A percentile compares a stretch with the other conserved stretches of the same genome.
phyloP scores from a whole-genome alignment of 1,140 invertebrate genomes.

The Pinna nobilis region DNA sequence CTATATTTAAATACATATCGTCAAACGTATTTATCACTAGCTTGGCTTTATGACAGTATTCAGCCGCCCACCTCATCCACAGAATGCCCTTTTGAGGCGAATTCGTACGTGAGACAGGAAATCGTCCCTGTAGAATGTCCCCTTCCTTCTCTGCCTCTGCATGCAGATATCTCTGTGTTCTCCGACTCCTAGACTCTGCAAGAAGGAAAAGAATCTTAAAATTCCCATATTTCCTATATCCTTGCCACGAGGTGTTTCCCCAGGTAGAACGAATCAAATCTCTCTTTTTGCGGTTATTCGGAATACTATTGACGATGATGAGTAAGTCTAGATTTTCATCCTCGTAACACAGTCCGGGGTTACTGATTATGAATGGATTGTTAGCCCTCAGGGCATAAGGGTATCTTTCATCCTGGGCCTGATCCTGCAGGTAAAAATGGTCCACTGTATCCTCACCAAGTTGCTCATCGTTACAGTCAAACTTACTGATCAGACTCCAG shows the following conservation, averaged over 20 bases:
- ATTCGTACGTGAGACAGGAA: background rate
- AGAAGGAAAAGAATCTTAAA: slow-evolving; percentile 7
- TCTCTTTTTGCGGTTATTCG: background rate
- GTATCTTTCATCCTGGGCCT: background rate
- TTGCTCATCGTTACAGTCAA: too few species aligned
- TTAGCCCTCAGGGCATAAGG: slow-evolving; percentile 2
- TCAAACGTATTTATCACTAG: background rate
- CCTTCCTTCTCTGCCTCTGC: background rate
- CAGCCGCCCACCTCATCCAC: slow-evolving; percentile 2
- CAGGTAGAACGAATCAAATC: background rate
- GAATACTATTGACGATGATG: background rate
- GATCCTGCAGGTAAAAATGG: slow-evolving; percentile 13
- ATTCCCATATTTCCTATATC: background rate
- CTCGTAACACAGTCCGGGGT: slow-evolving; percentile 13
- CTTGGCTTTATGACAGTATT: slow-evolving; percentile 15
- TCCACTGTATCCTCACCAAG: too few species aligned
- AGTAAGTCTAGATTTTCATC: slow-evolving; percentile 7
- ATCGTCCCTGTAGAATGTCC: slow-evolving; percentile 8
- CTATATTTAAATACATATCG: background rate
- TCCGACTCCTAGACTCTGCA: background rate
- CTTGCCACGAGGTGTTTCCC: background rate
- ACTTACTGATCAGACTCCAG: too few species aligned
- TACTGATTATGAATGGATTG: background rate
- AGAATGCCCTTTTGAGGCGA: slow-evolving; percentile 1
- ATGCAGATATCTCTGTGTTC: slow-evolving; percentile 6